A percentile compares a stretch with the other conserved stretches of the same genome.
phyloP scores from a whole-genome alignment of 1,140 invertebrate species.

The Yoshiicerus persimilis region DNA sequence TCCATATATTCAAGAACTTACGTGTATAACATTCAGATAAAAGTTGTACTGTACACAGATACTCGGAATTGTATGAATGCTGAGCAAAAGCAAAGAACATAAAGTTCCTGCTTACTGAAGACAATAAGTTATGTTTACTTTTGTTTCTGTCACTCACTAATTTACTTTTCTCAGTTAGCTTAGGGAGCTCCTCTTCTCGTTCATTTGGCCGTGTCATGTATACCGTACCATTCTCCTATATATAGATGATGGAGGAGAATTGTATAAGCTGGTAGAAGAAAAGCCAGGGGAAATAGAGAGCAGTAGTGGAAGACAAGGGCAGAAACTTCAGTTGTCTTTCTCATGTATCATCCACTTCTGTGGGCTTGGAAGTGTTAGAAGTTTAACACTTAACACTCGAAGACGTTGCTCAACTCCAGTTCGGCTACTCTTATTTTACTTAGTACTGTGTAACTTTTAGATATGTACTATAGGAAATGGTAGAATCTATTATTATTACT shows the following conservation, averaged over 20 bases:
- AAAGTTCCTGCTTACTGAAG: neutral
- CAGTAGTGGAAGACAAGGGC: neutral
- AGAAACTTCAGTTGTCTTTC: neutral
- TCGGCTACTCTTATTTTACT: neutral
- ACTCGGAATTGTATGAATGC: no score
- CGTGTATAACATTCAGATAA: no score
- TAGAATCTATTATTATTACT: neutral
- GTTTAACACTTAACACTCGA: neutral
- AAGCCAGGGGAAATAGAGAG: neutral
- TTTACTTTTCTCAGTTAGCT: constrained; percentile 10
- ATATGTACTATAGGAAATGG: neutral
- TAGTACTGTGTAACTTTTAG: no score
- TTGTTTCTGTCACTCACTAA: constrained; percentile 22
- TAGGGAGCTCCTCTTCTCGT: neutral
- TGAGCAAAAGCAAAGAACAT: neutral
- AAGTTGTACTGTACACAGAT: no score
- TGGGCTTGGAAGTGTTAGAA: neutral
- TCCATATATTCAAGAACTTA: neutral
- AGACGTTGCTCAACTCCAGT: neutral
- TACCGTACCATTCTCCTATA: neutral
- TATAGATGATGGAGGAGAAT: neutral
- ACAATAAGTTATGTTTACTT: constrained; percentile 23
- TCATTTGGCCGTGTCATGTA: neutral
- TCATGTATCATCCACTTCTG: neutral
- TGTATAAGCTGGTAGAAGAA: neutral